Percentiles rank a stretch among this genome's conserved stretches.
phyloP scores from a whole-genome alignment of 2,797 vertebrate species.

The Halcyon badia region DNA sequence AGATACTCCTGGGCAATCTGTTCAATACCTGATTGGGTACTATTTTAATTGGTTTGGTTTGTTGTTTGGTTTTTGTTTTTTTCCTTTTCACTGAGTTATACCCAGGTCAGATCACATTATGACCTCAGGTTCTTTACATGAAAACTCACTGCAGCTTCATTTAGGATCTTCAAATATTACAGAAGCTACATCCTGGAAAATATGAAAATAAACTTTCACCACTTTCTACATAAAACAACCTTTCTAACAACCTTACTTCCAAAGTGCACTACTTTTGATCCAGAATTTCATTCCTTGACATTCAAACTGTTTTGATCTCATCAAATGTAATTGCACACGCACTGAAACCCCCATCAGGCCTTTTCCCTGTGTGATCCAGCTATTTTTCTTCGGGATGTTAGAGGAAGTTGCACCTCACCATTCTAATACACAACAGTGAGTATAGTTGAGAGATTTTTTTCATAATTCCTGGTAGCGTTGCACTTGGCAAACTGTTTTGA shows the following conservation, averaged over 20 bases:
- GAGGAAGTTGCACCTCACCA: neutral
- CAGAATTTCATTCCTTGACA: neutral
- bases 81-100: neutral
- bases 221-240: neutral
- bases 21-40: neutral
- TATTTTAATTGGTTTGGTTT: too few species aligned
- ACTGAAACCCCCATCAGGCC: neutral
- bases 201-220: neutral
- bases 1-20: neutral
- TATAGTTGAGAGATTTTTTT: neutral
- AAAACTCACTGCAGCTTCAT: conserved; percentile 7
- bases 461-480: neutral
- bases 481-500: neutral
- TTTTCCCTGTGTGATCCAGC: neutral
- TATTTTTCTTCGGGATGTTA: neutral
- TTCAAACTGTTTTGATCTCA: neutral
- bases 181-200: neutral
- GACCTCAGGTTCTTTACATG: neutral
- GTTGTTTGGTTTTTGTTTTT: neutral
- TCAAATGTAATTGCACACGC: neutral
- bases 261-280: neutral
- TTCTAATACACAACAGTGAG: neutral
- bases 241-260: neutral
- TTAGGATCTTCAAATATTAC: neutral
- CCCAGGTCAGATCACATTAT: neutral